A percentile compares a stretch with the other conserved stretches of the same genome.
Conservation (phyloP, 2,113 vertebrate genomes). For the Anolis carolinensis region DNA sequence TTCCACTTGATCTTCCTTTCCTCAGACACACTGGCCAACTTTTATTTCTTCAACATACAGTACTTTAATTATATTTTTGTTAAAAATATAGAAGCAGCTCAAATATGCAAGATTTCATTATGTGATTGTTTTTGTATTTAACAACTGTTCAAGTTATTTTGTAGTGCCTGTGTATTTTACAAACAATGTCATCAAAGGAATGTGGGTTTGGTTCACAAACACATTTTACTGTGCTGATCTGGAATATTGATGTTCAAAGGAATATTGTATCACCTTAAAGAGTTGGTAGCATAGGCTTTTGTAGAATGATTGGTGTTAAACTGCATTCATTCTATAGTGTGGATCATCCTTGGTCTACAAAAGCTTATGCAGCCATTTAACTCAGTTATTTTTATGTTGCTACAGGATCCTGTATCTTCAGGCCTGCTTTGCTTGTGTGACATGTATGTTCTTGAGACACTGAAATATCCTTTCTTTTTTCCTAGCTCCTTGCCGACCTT, state of each 20-base stretch:
- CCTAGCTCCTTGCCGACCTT: conserved; percentile 90
- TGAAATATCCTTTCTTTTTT: conserved; percentile 30
- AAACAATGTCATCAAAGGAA: not conserved
- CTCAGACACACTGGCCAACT: conserved; percentile 32
- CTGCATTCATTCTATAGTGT: no score
- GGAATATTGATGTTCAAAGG: no score
- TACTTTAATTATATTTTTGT: conserved; percentile 58
- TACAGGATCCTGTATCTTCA: not conserved
- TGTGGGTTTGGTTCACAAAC: not conserved
- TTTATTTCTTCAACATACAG: not conserved
- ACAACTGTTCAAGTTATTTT: conserved; percentile 24
- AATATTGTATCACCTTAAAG: no score
- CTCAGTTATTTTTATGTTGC: no score
- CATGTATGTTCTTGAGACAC: not conserved
- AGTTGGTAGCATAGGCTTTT: no score
- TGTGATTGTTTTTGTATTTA: conserved; percentile 9
- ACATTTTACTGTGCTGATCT: no score
- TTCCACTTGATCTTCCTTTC: conserved; percentile 54
- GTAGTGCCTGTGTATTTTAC: conserved; percentile 5
- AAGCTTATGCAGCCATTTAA: no score
- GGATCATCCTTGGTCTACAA: no score
- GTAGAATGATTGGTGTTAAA: no score
- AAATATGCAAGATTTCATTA: conserved; percentile 5
- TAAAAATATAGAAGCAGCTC: conserved; percentile 35
- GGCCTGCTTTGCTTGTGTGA: not conserved